Base-by-base conservation (phyloP, 2,888 invertebrate genomes). In the Parochlus steinenii region DNA sequence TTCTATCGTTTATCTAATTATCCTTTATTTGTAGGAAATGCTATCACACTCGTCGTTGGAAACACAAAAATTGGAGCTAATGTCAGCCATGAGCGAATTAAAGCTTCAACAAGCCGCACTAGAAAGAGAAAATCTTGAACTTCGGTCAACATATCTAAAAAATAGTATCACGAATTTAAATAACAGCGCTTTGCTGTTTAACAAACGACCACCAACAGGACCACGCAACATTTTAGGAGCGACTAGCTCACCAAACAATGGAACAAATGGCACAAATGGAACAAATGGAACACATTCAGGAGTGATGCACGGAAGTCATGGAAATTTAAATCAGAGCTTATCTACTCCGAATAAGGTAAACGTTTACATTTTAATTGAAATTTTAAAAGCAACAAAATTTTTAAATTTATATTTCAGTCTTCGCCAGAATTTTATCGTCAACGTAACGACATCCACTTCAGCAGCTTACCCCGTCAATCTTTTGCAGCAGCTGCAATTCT, bases 1-100 rank as follows among this genome's bases (percentile, higher is more conserved):
- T 12, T 17, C 24, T 19, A 15, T 39, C 27, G 28, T 28, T 39
- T 22, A 39, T 14, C 12, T 18, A 23, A 40, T 33, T 32, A 40
- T 30, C 26, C 40, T 34, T 34, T 39, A 31, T 55, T n/a, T 54
- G 8, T 57, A 85, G 83, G 86, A 89, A 67, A 71, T 89, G 63
- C 62, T 90, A 34, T 78, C 81, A 35, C 69, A 87, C 37, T 87
- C 90, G 14, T 79, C 87, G 3, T 58, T 93, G 41, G 93, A 95
- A 64, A 90, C 90, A 0, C 90, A 92, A 60, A 92, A 93, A 59
- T 61, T 95, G 48, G 93, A 95, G 58, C 63, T 97, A 43, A 68
- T 95, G 63, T 85, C 87, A 25, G 87, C 93, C 46, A 68, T 97
- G 45, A 89, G 92, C 41, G 90, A 89, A 54, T 68, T 95, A 45